These are phyloP conservation scores for Macheiramphus alcinus DNA, from an alignment of 2,113 vertebrate species.

Conservation along the genomic window DNA sequence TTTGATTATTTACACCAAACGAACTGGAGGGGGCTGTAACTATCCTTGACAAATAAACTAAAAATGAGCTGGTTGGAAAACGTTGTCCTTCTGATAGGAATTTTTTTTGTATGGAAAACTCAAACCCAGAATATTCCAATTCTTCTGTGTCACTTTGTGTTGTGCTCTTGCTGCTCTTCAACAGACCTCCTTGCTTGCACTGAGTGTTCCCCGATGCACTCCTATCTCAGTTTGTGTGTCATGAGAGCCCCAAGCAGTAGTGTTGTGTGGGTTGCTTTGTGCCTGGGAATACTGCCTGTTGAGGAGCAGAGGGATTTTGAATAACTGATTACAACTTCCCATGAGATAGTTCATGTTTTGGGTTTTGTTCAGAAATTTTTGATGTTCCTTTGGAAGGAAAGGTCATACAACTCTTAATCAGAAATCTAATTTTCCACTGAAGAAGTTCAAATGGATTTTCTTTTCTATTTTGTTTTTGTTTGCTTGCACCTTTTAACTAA, in stretches of 20 bases:
- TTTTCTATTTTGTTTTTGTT: not conserved
- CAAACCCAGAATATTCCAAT: not conserved
- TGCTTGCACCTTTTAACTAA: not conserved
- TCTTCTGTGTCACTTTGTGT: not conserved
- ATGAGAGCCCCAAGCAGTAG: not conserved
- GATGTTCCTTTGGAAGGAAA: not conserved
- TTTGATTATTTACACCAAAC: not conserved
- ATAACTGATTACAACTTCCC: not conserved
- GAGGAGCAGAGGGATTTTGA: not conserved
- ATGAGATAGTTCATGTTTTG: not conserved
- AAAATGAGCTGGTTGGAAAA: not conserved
- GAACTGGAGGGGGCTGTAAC: not conserved
- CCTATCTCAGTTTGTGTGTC: accelerated
- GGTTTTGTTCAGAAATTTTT: not conserved
- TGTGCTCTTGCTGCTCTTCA: not conserved
- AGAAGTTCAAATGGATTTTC: not conserved
- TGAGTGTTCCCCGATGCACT: accelerated
- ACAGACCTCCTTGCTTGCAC: accelerated
- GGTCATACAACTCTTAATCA: not conserved
- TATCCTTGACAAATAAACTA: not conserved
- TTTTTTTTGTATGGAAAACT: not conserved
- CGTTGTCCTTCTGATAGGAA: not conserved
- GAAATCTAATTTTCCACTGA: not conserved
- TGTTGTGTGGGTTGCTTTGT: not conserved
- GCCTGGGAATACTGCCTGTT: not conserved